Evolutionary conservation across 23 tunicate genomes (phyloP), one percentile per base, ranked within the genome.

Genomic region (Halocynthia aurantium): DNA sequence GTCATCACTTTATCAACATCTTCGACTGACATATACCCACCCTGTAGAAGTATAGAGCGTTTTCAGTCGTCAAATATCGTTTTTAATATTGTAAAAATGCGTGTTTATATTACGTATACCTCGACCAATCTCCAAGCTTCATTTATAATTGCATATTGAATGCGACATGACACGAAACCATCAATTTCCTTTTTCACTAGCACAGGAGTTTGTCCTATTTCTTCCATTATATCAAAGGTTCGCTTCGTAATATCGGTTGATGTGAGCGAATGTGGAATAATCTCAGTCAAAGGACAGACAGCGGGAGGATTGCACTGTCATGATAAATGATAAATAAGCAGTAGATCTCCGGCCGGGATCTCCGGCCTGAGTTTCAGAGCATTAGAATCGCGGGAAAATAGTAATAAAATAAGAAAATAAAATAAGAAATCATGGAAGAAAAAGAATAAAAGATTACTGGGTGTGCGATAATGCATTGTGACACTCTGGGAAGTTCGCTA

Each of bases 1-100:
- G 96, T 95, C 65, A 95, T 75, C 8, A 84, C 78, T 52, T 91
- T 95, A 61, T 93, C 98, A 49, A 93, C 98, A 93, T 88, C 98
- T 51, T 93, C 89, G 7, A 81, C 81, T 5, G 94, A 68, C 95
- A 93, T 87, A 7, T 90, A 49, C 8, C 98, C 98, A 70, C 81
- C 87, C 93, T 86, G 71, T 19, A 20, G 50, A 17, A 55, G 5
- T 60, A 60, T 60, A 15, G 4, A 15, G 2, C n/a, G n/a, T 60
- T n/a, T 60, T 60, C n/a, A 15, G 18, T 60, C 4, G 2, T 15
- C 4, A 15, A 15, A 60, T 60, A 60, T 15, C 64, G 18, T 60
- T 60, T 60, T 60, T 15, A 60, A 57, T 17, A 17, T 60, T 2
- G 18, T 15, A 60, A 15, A 60, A 15, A 60, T 15, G 4, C 18